phyloP scores from a whole-genome alignment of 2,888 invertebrate species.

The Pseudolycoriella hygida region DNA sequence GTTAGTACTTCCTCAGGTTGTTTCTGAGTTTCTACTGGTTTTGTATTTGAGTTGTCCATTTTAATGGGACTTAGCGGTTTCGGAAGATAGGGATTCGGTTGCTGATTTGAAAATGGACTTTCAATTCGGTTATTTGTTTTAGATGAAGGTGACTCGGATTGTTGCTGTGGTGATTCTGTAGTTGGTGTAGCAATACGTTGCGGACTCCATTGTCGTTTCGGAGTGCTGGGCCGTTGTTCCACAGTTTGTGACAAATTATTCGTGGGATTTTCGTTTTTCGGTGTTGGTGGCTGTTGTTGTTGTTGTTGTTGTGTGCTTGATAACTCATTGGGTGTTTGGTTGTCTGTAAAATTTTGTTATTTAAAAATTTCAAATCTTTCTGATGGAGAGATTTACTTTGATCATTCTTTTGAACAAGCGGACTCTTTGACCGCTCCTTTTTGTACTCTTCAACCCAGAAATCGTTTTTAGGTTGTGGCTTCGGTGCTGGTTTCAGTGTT shows the following conservation, averaged over 20 bases:
- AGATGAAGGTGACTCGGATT: constrained; percentile 13
- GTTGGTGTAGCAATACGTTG: neutral
- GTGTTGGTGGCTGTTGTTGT: neutral
- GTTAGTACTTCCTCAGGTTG: no score
- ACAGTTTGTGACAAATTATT: neutral
- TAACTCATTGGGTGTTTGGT: no score
- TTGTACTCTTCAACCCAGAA: constrained; percentile 38
- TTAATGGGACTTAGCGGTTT: constrained; percentile 25
- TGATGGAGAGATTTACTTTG: no score
- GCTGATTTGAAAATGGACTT: constrained; percentile 25
- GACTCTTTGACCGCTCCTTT: constrained; percentile 31
- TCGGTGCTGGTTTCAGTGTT: constrained; percentile 47
- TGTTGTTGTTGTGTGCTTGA: neutral
- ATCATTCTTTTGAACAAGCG: constrained; percentile 21
- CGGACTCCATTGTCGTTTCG: neutral
- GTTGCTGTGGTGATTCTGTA: neutral
- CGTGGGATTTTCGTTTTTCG: neutral
- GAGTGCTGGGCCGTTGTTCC: neutral
- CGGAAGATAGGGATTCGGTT: constrained; percentile 12
- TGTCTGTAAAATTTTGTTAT: no score
- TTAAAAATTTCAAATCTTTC: no score
- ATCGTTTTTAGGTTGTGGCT: constrained; percentile 44
- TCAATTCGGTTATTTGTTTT: constrained; percentile 22
- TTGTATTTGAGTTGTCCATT: constrained; percentile 14
- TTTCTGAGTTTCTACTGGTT: constrained; percentile 11